These are phyloP conservation scores for Conger conger DNA, from an alignment of 2,113 vertebrate species.

Conservation along the genomic window DNA sequence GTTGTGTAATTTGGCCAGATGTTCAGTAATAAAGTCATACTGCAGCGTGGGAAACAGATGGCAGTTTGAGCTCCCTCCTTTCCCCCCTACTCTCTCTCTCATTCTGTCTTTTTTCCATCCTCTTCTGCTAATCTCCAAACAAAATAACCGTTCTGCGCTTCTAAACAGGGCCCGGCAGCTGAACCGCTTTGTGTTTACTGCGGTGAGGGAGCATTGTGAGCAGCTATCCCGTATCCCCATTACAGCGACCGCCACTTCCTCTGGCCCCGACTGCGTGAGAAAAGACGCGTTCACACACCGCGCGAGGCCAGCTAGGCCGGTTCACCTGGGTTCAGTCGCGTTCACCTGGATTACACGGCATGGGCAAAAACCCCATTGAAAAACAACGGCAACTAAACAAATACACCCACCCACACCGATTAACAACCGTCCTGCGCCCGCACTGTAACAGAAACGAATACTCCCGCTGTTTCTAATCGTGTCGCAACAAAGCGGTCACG, in stretches of 20 bases:
- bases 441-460: too few relatives aligned
- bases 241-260: not conserved
- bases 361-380: not conserved
- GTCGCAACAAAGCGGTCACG: not conserved
- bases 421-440: not conserved
- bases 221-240: not conserved
- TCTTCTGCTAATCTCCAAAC: slow-evolving; percentile 71
- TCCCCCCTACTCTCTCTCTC: slow-evolving; percentile 39
- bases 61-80: slow-evolving; percentile 57
- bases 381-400: not conserved
- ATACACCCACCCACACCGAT: not conserved
- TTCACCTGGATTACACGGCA: not conserved
- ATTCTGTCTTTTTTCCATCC: slow-evolving; percentile 40
- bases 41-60: slow-evolving; percentile 67
- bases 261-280: not conserved
- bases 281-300: not conserved
- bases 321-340: not conserved
- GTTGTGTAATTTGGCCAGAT: slow-evolving; percentile 72
- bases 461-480: not conserved
- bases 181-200: slow-evolving; percentile 65
- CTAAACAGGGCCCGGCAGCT: slow-evolving; percentile 57
- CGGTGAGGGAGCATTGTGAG: slow-evolving; percentile 62
- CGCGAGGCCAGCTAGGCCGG: not conserved
- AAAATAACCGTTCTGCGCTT: slow-evolving; percentile 66
- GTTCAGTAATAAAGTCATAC: slow-evolving; percentile 66